These are phyloP conservation scores for Bombus consobrinus DNA, from an alignment of 1,140 invertebrate genomes.

Conservation along the genomic window DNA sequence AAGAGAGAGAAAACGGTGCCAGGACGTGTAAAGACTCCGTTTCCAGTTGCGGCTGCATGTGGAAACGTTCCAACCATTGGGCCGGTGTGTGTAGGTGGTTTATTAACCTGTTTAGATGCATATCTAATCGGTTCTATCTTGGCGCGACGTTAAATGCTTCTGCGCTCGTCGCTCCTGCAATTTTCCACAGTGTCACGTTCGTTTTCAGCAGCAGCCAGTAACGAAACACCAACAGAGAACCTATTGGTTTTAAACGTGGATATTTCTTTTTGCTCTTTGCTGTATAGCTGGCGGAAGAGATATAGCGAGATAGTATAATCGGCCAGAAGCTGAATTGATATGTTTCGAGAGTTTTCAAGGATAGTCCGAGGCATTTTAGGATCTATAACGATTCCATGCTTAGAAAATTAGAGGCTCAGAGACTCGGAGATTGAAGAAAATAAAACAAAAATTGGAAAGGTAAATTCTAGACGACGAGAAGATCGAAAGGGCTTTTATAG, in stretches of 20 bases:
- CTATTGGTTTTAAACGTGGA: background rate
- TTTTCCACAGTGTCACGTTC: slow-evolving; percentile 5
- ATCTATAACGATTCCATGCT: background rate
- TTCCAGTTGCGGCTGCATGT: slow-evolving; percentile 34
- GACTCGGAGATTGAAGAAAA: background rate
- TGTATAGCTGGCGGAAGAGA: background rate
- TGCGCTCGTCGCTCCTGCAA: background rate
- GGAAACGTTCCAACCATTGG: slow-evolving; percentile 45
- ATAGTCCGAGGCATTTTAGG: too few species aligned
- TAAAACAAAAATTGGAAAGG: too few species aligned
- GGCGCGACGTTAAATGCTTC: slow-evolving; percentile 28
- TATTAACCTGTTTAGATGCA: slow-evolving; percentile 57
- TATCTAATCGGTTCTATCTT: slow-evolving; percentile 48
- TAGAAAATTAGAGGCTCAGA: background rate
- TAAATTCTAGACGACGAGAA: too few species aligned
- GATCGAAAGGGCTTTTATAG: too few species aligned
- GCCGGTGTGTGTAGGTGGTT: slow-evolving; percentile 52
- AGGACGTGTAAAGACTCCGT: slow-evolving; percentile 51
- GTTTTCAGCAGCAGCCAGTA: background rate
- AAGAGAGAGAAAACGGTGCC: slow-evolving; percentile 51
- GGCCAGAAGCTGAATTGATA: too few species aligned
- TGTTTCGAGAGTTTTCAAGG: too few species aligned
- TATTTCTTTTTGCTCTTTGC: slow-evolving; percentile 14
- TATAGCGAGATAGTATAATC: background rate
- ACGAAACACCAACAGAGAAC: background rate